Evolutionary conservation across 2,888 invertebrate genomes (phyloP), one percentile per base, ranked within the genome.

Genomic region (Hypena proboscidalis): DNA sequence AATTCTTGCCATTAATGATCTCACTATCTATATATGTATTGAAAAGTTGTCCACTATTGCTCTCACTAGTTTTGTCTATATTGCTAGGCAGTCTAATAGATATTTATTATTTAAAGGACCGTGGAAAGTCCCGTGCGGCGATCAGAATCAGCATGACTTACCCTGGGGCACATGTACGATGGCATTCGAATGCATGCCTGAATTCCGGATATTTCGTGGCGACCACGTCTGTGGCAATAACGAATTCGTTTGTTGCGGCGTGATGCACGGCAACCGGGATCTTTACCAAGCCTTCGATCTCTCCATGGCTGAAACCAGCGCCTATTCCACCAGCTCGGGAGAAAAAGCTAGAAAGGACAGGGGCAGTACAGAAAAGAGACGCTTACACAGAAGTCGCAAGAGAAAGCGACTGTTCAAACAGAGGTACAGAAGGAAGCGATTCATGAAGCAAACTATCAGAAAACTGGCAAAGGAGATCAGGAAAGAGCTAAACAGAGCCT

Each of bases 201-300:
- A 58, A 31, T 48, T 25, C 22, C 23, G 57, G 7, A 50, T 58
- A 15, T 58, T 37, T 14, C 34, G 57, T 5, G 57, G 53, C 1
- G 57, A 58, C 13, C 7, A 15, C 10, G n/a, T 4, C 17, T 43
- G 43, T 17, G 32, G 37, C 2, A 10, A 9, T 3, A 27, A 8
- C 23, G 3, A 3, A 8, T 32, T 30, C 27, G 9, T 43, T 4
- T 43, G 43, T 13, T 43, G 43, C 6, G 22, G 26, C 7, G 13
- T 37, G 6, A 26, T 17, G 35, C 26, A 2, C 10, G 25, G 7
- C 25, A 15, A 7, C 1, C 9, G 30, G 13, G 50, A 50, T 10
- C 10, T 50, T 33, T 36, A 41, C 11, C 37, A 41, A 29, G 41
- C 27, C 4, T 19, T 43, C 1, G 43, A 49, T 17, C 20, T 39